Conservation (phyloP, 2,797 vertebrate genomes). For the Sebastes paucispinis region DNA sequence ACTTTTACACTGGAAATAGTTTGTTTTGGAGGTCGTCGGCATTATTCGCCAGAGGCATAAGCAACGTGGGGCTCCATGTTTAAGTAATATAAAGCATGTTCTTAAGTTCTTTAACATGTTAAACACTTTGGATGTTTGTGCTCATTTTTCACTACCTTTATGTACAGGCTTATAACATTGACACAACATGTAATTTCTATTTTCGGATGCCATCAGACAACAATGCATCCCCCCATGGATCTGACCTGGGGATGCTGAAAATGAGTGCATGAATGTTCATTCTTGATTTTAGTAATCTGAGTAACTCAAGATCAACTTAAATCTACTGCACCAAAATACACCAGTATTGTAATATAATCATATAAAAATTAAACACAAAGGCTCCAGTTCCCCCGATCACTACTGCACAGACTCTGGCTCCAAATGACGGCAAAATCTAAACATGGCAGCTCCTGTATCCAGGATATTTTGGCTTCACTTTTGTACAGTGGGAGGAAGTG, state of each 20-base stretch:
- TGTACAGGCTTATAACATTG: not conserved
- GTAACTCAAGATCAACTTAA: not conserved
- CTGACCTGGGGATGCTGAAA: not conserved
- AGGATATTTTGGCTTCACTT: not conserved
- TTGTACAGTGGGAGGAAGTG: too few species aligned
- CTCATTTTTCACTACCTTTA: not conserved
- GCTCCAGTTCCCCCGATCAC: too few species aligned
- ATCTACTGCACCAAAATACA: not conserved
- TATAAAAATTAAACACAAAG: not conserved
- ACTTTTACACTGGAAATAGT: not conserved
- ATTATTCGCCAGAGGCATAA: too few species aligned
- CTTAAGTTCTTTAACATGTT: not conserved
- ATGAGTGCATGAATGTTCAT: not conserved
- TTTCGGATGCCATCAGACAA: not conserved
- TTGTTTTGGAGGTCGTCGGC: not conserved
- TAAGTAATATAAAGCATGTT: not conserved
- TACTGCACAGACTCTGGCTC: too few species aligned
- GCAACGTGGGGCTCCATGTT: not conserved
- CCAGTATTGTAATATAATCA: not conserved
- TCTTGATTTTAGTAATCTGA: not conserved
- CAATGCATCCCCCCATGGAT: not conserved
- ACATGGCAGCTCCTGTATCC: not conserved
- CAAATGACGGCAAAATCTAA: too few species aligned
- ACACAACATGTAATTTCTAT: not conserved
- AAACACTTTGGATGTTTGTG: not conserved